Evolutionary conservation across 2,888 invertebrate genomes (phyloP), one percentile per base, ranked within the genome.

Genomic region (Pollenia angustigena): DNA sequence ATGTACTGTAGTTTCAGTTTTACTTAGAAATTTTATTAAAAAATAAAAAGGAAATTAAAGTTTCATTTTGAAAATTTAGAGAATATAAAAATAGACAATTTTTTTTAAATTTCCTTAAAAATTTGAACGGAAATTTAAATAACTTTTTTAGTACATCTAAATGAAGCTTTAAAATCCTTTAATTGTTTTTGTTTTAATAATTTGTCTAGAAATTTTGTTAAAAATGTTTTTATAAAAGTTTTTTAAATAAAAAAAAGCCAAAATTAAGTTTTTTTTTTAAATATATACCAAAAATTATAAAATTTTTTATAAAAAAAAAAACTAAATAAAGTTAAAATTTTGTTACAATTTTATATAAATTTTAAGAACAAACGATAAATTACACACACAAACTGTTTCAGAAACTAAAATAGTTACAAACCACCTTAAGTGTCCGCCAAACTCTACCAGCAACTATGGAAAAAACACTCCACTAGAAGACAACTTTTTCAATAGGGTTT

Each of bases 331-430:
- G 23, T 44, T 56, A 72, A 83, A n/a, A 14, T 79, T 84, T 84
- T 84, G 79, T 84, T 79, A 79, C 52, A 71, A 18, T 79, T 72
- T 79, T 84, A 79, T 84, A 84, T 60, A 84, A 84, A 84, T 84
- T 84, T 84, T 84, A 74, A 60, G 52, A 84, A 52, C 56, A 68
- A 82, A 81, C 1, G 42, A 48, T 66, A 74, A 54, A 42, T 54
- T 56, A 76, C 42, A 78, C 42, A 56, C 42, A 56, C 42, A 4
- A n/a, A 64, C 72, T 64, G 10, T 18, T 32, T 32, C 32, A 32
- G 32, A 32, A 32, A 32, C 32, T 32, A 32, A 32, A 32, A 71
- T 78, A 66, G 66, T 60, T 84, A 79, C 56, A 84, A 76, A 74
- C 84, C 84, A 84, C 84, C 84, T 79, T 72, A 84, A 84, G 84